Evolutionary conservation across 2,113 vertebrate genomes (phyloP), one percentile per base, ranked within the genome.

Genomic region (Argyrosomus japonicus): DNA sequence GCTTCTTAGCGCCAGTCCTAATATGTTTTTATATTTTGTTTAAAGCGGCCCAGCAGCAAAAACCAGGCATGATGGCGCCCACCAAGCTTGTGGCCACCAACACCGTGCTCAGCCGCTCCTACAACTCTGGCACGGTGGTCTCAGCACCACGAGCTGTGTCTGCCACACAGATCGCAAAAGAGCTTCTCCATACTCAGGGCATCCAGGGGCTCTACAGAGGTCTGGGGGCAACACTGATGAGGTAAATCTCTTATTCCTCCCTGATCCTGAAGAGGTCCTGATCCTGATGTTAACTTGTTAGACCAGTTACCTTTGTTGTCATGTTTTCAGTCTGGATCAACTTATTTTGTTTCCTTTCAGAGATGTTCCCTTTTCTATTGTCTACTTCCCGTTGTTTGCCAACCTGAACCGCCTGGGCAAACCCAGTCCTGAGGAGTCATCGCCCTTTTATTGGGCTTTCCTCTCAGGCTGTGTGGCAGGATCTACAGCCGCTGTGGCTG

Each of bases 351-450:
- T 58, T 82, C 63, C n/a, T 83, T 87, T 72, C 76, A 97, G 96
- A 87, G 96, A 97, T 61, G 96, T 97, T 40, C 96, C 96, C 5
- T 97, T 97, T 74, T 97, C 96, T 0, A 11, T 96, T 0, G 84
- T 97, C 57, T 97, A 97, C 90, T 97, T 97, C 69, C 96, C 96
- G 1, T 91, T 97, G 69, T 97, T 97, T 86, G 95, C 96, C 27
- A 93, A 97, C 80, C 71, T 97, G 71, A 95, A 97, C 88, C 82
- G 75, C 3, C 89, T 96, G 67, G 96, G 96, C 2, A 87, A 93
- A 83, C 89, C 89, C 3, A 83, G 92, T 1, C 77, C 88, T 0
- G 88, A 93, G 6, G 90, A 60, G 27, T 65, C 90, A 0, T 92
- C 93, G 0, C 95, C 96, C 1, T 95, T 96, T 82, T 94, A 95